Evolutionary conservation across 2,888 invertebrate genomes (phyloP).

Genomic region (Fabriciana adippe): DNA sequence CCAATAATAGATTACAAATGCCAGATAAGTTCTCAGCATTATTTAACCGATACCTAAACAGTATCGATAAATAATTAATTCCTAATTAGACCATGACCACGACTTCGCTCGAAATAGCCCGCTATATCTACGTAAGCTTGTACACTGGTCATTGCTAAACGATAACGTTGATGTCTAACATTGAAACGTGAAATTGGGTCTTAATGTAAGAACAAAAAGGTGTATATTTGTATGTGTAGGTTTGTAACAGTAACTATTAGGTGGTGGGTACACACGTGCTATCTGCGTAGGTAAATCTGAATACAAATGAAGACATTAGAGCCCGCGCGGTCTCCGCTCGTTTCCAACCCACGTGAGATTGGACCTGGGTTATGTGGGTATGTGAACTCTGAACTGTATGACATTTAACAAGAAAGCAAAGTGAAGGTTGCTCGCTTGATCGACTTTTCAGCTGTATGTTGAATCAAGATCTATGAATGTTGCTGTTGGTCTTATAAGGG

Average conservation of each 20-base stretch:
- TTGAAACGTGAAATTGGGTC: conserved; percentile 7
- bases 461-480: too few relatives aligned
- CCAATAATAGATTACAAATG: not conserved
- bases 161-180: conserved; percentile 5
- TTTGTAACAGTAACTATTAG: conserved; percentile 30
- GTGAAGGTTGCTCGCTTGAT: too few relatives aligned
- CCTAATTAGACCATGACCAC: conserved; percentile 36
- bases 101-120: conserved; percentile 29
- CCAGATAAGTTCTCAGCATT: not conserved
- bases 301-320: conserved; percentile 76
- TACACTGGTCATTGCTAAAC: conserved; percentile 20
- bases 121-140: conserved; percentile 35
- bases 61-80: conserved; percentile 36
- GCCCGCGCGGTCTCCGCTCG: conserved; percentile 55
- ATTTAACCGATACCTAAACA: conserved; percentile 15
- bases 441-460: too few relatives aligned
- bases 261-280: conserved; percentile 43
- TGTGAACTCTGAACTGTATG: conserved; percentile 3
- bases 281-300: conserved; percentile 68
- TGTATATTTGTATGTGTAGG: conserved; percentile 17
- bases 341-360: conserved; percentile 47
- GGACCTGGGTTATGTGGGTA: conserved; percentile 36
- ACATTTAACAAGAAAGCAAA: conserved; percentile 2
- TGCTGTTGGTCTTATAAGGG: too few relatives aligned
- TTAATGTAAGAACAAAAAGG: not conserved